Evolutionary conservation across 2,797 vertebrate species (phyloP).

Genomic region (Fistularia tabacaria): DNA sequence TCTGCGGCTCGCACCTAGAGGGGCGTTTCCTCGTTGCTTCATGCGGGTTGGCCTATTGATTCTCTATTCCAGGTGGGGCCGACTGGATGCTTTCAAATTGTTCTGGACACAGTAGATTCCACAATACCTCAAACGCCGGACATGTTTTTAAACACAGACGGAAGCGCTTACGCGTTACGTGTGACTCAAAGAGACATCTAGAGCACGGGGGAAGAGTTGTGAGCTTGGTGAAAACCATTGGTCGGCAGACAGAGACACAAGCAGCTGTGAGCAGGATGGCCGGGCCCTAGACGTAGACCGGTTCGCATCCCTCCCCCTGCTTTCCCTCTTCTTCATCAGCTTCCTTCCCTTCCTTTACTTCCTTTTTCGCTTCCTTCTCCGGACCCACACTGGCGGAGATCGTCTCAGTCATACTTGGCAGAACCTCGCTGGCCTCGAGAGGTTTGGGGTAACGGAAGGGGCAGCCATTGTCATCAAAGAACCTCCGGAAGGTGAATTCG

Average conservation of each 20-base stretch:
- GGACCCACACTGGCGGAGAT: constrained; percentile 56
- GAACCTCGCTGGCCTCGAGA: constrained; percentile 60
- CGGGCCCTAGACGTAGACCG: constrained; percentile 88
- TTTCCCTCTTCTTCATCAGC: constrained; percentile 75
- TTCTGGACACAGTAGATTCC: constrained; percentile 34
- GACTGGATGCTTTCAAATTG: constrained; percentile 22
- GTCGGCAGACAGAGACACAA: constrained; percentile 5
- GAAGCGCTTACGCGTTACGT: constrained; percentile 13
- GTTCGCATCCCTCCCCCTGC: constrained; percentile 87
- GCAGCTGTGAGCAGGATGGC: constrained; percentile 12
- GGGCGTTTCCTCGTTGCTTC: not conserved
- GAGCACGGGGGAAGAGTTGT: not conserved
- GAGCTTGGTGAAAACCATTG: no score
- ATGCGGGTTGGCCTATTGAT: constrained; percentile 9
- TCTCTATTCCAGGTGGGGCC: constrained; percentile 69
- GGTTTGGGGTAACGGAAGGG: constrained; percentile 96
- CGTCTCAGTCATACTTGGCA: constrained; percentile 23
- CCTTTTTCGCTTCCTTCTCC: constrained; percentile 63
- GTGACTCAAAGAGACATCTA: constrained; percentile 17
- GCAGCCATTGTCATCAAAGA: constrained; percentile 97
- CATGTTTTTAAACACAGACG: constrained; percentile 19
- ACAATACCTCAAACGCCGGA: constrained; percentile 12
- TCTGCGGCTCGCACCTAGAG: no score
- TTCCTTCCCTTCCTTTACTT: constrained; percentile 65
- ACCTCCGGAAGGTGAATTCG: constrained; percentile 96